Evolutionary conservation across 2,888 invertebrate species (phyloP), one percentile per base, ranked within the genome.

Genomic region (Cordylochernes scorpioides): DNA sequence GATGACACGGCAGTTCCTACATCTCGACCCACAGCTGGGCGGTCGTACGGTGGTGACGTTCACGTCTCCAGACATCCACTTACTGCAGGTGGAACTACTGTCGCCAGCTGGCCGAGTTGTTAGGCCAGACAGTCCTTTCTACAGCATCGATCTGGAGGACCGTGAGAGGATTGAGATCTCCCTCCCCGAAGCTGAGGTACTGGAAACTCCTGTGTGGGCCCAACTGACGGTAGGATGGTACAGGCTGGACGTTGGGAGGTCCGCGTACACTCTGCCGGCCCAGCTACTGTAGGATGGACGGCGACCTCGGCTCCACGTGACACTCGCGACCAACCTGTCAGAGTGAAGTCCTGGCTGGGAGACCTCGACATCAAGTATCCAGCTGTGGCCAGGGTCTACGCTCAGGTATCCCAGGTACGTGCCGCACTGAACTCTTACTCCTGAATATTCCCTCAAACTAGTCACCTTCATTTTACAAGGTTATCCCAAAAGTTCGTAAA

Each of bases 211-310:
- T n/a, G n/a, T n/a, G n/a, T n/a, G n/a, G n/a, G n/a, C n/a, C n/a
- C n/a, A n/a, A n/a, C n/a, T n/a, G n/a, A n/a, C n/a, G n/a, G n/a
- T n/a, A n/a, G n/a, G n/a, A n/a, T n/a, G n/a, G n/a, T 47, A 19
- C 39, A 55, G 54, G 57, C 59, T 22, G 65, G 65, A 9, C 58
- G 60, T 1, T 65, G 65, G 65, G 59, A 60, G 1, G 64, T 64
- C 44, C 63, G 63, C 41, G 54, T 62, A 3, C 57, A 58, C 32
- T 49, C 57, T 17, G 63, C 63, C 8, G 62, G 59, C 40, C 63
- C 63, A 0, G 62, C 64, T 43, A 61, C 64, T 0, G 63, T 65
- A 45, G 63, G 59, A 42, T 55, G 65, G 2, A 63, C 65, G 51
- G 63, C 65, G 1, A 55, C 60, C 41, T 63, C 64, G 1, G 61